These are phyloP conservation scores for Nemapogon koenigi DNA, from an alignment of 2,888 invertebrate genomes.

Conservation along the genomic window DNA sequence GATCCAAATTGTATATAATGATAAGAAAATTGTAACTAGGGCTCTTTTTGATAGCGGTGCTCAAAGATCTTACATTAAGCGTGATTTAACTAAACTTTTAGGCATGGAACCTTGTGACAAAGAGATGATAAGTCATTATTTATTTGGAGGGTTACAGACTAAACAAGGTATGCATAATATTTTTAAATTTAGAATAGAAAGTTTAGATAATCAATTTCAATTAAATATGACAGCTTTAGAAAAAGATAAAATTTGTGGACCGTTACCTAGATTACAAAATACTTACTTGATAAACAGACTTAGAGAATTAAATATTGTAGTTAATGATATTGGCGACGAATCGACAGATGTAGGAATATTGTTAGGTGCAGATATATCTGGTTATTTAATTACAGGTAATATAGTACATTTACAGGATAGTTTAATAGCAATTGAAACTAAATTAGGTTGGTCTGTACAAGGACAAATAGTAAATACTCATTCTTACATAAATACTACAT, in stretches of 20 bases:
- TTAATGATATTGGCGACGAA: background rate
- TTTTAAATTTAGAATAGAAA: background rate
- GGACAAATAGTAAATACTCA: background rate
- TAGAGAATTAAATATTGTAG: background rate
- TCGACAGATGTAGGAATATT: background rate
- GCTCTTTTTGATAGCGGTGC: slow-evolving; percentile 4
- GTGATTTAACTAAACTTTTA: background rate
- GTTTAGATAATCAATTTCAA: slow-evolving; percentile 3
- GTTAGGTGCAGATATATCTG: slow-evolving; percentile 2
- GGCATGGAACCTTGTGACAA: background rate
- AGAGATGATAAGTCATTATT: background rate
- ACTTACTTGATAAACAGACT: background rate
- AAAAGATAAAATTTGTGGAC: background rate
- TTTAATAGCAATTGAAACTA: slow-evolving; percentile 2
- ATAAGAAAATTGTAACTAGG: background rate
- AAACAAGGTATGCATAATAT: background rate
- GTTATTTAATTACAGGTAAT: background rate
- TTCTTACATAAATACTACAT: background rate
- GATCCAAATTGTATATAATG: slow-evolving; percentile 2
- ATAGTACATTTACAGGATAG: background rate
- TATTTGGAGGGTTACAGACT: slow-evolving; percentile 1
- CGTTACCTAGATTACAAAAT: background rate
- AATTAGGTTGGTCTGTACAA: slow-evolving; percentile 5
- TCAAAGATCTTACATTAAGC: slow-evolving; percentile 2
- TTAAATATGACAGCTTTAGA: slow-evolving; percentile 2